These are phyloP conservation scores for Sphaerodactylus townsendi DNA, from an alignment of 2,113 vertebrate genomes.

Conservation along the genomic window DNA sequence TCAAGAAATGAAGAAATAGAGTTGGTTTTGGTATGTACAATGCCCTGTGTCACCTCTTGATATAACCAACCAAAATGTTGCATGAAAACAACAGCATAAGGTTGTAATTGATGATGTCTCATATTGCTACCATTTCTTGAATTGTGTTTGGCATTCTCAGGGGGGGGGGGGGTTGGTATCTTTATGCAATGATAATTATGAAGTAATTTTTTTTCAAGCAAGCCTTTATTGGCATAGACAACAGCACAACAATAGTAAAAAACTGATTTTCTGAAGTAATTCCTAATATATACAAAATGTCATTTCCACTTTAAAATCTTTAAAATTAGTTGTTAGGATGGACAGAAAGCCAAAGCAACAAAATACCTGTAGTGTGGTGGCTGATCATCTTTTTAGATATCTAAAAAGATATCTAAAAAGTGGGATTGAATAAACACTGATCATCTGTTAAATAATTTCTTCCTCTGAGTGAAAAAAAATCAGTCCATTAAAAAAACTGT, in stretches of 20 bases:
- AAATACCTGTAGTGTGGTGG: constrained; percentile 31
- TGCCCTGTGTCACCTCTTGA: constrained; percentile 29
- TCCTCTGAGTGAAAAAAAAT: constrained; percentile 24
- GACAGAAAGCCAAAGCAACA: constrained; percentile 50
- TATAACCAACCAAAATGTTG: constrained; percentile 10
- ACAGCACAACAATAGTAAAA: too few species aligned
- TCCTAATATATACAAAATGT: constrained; percentile 4
- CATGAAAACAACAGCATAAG: constrained; percentile 38
- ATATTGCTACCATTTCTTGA: constrained; percentile 40
- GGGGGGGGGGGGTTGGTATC: constrained; percentile 34
- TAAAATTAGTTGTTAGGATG: constrained; percentile 40
- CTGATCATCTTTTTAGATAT: too few species aligned
- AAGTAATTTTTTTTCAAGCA: constrained; percentile 23
- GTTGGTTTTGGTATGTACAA: constrained; percentile 35
- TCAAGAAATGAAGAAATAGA: constrained; percentile 33
- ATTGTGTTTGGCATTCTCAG: constrained; percentile 36
- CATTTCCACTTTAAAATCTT: constrained; percentile 25
- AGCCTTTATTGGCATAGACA: too few species aligned
- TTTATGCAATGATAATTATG: constrained; percentile 21
- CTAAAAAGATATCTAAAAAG: too few species aligned
- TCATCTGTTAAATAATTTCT: constrained; percentile 16
- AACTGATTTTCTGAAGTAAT: too few species aligned
- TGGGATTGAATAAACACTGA: constrained; percentile 16
- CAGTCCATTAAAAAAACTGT: constrained; percentile 40
- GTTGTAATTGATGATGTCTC: constrained; percentile 33